A percentile compares a stretch with the other conserved stretches of the same genome.
Conservation (phyloP, 2,888 invertebrate genomes). For the Oscheius onirici region DNA sequence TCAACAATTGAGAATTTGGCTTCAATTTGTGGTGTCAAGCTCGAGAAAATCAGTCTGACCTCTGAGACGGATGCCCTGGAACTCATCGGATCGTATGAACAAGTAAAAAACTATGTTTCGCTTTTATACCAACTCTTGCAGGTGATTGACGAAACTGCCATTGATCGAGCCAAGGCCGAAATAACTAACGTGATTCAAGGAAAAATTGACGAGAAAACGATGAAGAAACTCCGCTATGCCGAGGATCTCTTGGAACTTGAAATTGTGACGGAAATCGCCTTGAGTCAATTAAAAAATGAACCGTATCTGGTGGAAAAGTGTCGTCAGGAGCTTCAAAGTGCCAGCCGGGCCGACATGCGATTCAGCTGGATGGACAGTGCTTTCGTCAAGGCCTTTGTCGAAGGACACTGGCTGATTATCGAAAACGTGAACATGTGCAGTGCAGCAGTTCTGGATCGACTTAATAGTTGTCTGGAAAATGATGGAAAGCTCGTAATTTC, state of each 20-base stretch:
- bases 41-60: slow-evolving; percentile 84
- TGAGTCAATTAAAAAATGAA: not conserved
- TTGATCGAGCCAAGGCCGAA: slow-evolving; percentile 34
- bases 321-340: slow-evolving; percentile 33
- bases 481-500: slow-evolving; percentile 87
- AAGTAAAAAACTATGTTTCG: slow-evolving; percentile 77
- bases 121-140: not conserved
- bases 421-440: slow-evolving; percentile 75
- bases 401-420: slow-evolving; percentile 75
- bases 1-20: slow-evolving; percentile 82
- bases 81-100: slow-evolving; percentile 95
- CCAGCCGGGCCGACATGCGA: slow-evolving; percentile 59
- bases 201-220: not conserved
- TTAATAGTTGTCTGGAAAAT: slow-evolving; percentile 93
- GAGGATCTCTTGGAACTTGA: slow-evolving; percentile 40
- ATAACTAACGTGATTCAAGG: slow-evolving; percentile 29
- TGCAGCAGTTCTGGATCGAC: slow-evolving; percentile 92
- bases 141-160: slow-evolving; percentile 43
- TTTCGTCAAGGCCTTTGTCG: slow-evolving; percentile 73
- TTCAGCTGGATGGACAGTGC: slow-evolving; percentile 75
- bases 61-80: slow-evolving; percentile 94
- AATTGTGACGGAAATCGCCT: slow-evolving; percentile 32
- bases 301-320: slow-evolving; percentile 27
- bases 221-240: slow-evolving; percentile 32
- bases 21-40: slow-evolving; percentile 80